Base-by-base conservation (phyloP, 1,140 invertebrate species). In the Palaemon carinicauda region DNA sequence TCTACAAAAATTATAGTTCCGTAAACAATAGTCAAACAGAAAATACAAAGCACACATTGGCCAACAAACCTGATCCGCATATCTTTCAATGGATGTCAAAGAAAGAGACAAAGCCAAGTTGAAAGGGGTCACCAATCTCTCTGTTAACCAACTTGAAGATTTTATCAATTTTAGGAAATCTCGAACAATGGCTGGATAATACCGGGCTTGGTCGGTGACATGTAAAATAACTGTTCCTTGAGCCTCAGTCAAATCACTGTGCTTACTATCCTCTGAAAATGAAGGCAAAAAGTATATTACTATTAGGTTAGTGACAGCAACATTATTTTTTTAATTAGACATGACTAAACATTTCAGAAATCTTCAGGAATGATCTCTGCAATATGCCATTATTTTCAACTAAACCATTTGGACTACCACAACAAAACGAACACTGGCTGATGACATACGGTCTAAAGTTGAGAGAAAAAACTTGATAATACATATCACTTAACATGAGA, bases 211-310 rank as follows among this genome's bases (percentile, higher is more conserved):
- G 50, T 89, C 85, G 3, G 89, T 89, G 21, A 89, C 31, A 33
- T 89, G 89, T 33, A 88, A 81, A 27, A 89, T 89, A 31, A 89
- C 88, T 3, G 89, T 89, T 7, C 88, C 82, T 50, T 87, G 87
- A 27, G 88, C 88, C 77, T 89, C 88, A 31, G 65, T 84, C 41
- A 89, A 60, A 29, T 89, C 82, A 69, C 51, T 65, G 12, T 83
- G 24, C 21, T 73, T 77, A 27, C 82, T 77, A 29, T 88, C 69
- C 41, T 81, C 87, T 85, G 69, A 19, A 33, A 29, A 27, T 24
- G 75, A 51, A 80, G n/a, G 74, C 41, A 27, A 1, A 60, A 51
- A 21, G n/a, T 29, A 1, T 21, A 21, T 21, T 33, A 19, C 24
- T 33, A 81, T 65, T 17, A n/a, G n/a, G n/a, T n/a, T n/a, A n/a